Evolutionary conservation across 2,113 vertebrate genomes (phyloP).

Genomic region (Anolis sagrei): DNA sequence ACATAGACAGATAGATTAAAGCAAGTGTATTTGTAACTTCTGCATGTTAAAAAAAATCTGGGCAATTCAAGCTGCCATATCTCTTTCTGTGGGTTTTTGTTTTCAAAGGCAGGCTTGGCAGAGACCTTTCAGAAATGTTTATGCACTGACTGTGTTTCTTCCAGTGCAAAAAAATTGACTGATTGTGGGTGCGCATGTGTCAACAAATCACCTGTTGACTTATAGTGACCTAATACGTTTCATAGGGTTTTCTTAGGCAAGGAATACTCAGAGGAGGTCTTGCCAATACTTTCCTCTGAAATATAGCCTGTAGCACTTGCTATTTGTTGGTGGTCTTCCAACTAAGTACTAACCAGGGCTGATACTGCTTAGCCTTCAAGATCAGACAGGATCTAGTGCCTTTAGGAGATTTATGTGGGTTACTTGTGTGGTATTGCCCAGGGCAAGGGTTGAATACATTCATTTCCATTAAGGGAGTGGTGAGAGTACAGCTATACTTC

Average conservation of each 20-base stretch:
- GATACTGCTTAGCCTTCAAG: too few relatives aligned
- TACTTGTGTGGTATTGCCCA: not conserved
- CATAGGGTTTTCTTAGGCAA: too few relatives aligned
- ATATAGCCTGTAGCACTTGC: too few relatives aligned
- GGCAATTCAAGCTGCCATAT: not conserved
- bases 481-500: not conserved
- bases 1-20: not conserved
- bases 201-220: too few relatives aligned
- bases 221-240: too few relatives aligned
- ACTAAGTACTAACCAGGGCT: too few relatives aligned
- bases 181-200: not conserved
- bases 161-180: not conserved
- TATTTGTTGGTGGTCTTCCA: too few relatives aligned
- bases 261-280: too few relatives aligned
- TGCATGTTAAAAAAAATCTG: not conserved
- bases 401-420: too few relatives aligned
- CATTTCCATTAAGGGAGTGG: not conserved
- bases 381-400: too few relatives aligned
- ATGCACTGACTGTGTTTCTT: not conserved
- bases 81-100: not conserved
- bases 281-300: too few relatives aligned
- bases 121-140: not conserved
- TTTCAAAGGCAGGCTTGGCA: not conserved
- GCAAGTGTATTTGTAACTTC: not conserved
- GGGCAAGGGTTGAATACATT: not conserved